Percentiles rank a stretch among this genome's conserved stretches.
phyloP scores from a whole-genome alignment of 2,797 vertebrate species.

The Bufotes viridis region DNA sequence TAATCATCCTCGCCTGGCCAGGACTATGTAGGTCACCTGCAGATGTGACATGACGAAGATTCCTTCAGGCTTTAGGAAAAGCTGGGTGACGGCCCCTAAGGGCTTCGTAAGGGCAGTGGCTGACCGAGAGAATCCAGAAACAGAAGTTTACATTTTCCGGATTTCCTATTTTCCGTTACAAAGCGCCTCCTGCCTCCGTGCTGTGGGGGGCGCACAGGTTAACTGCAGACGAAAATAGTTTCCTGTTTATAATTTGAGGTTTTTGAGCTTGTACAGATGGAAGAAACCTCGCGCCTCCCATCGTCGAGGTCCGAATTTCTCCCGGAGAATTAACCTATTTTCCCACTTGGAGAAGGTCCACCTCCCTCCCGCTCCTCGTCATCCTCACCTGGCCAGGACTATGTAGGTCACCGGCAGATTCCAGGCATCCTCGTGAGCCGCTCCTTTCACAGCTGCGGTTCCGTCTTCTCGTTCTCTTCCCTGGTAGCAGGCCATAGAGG shows the following conservation, averaged over 20 bases:
- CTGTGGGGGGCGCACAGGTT: neutral
- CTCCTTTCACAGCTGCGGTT: no score
- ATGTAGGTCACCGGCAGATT: constrained; percentile 19
- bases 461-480: no score
- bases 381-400: neutral
- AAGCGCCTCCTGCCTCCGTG: neutral
- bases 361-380: neutral
- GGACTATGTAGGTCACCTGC: constrained; percentile 11
- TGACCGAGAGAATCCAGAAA: no score
- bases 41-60: neutral
- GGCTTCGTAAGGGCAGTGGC: no score
- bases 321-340: constrained; percentile 28
- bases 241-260: neutral
- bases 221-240: neutral
- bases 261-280: neutral
- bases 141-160: no score
- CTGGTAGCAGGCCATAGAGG: neutral
- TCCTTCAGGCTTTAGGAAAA: no score
- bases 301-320: neutral
- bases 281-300: neutral
- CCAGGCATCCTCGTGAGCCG: neutral
- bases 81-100: no score
- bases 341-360: neutral
- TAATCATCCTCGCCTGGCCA: neutral
- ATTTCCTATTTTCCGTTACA: neutral